Base-by-base conservation (phyloP, 2,888 invertebrate genomes). In the Eupithecia subumbrata region DNA sequence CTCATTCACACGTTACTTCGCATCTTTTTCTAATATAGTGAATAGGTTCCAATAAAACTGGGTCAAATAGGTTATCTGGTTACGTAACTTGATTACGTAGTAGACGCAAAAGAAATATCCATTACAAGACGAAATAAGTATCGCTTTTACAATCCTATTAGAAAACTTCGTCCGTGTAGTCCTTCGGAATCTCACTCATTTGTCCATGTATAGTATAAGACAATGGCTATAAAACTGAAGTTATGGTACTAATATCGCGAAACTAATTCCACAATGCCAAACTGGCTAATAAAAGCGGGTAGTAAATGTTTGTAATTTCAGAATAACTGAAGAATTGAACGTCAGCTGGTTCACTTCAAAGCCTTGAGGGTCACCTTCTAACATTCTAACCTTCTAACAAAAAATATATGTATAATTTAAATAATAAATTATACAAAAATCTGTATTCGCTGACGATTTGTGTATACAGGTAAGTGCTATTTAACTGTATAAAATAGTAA, bases 251-350 rank as follows among this genome's bases (percentile, higher is more conserved):
- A 80, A 82, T 79, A 80, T 78, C 76, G 45, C 75, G 71, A 81
- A 81, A 80, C 80, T 82, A 80, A 79, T 80, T 79, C 76, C 78
- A 80, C 78, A 77, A 78, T 77, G 68, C 78, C 76, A 48, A 80
- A 82, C 76, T 78, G 75, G 75, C 74, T 76, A 79, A 79, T 81
- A 80, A 81, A 81, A 81, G 70, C 75, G 68, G 76, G 80, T 77
- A 80, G 81, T 81, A 81, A 81, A 81, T 80, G 81, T 81, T 81
- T 79, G 78, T 80, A 81, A 81, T 81, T 81, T 77, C 75, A 71
- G 68, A 69, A 74, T 70, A 75, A 74, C 25, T 16, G 43, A 64
- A 30, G 67, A 48, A 16, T 48, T 37, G 25, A 14, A 56, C 4
- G 11, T 43, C 34, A 75, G 77, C 71, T 72, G 71, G 73, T 12